Percentiles rank a stretch among this genome's conserved stretches.
Evolutionary conservation across 2,113 vertebrate species (phyloP).

Genomic region (Hipposideros armiger): DNA sequence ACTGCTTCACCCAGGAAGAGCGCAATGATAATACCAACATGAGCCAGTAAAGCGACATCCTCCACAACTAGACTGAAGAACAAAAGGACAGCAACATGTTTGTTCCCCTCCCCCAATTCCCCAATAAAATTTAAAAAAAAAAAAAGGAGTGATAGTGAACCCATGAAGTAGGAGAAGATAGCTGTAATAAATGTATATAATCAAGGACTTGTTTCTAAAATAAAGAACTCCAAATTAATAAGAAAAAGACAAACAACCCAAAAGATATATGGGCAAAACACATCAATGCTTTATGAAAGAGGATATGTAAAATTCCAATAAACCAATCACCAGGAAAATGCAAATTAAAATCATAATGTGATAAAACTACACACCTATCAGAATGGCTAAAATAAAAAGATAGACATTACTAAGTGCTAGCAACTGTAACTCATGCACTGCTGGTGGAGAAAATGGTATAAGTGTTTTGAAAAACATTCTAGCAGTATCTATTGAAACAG

Average conservation of each 20-base stretch:
- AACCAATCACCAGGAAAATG: neutral
- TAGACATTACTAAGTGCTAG: neutral
- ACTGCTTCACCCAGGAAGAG: too few relatives aligned
- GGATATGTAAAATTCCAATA: neutral
- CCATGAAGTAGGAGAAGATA: neutral
- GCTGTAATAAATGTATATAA: neutral
- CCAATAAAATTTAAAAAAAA: too few relatives aligned
- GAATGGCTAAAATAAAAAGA: neutral
- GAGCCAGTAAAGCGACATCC: too few relatives aligned
- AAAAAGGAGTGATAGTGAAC: neutral
- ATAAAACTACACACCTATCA: neutral
- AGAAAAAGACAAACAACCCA: neutral
- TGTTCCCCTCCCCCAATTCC: too few relatives aligned
- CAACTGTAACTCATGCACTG: neutral
- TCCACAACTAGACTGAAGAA: too few relatives aligned
- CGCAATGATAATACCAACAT: too few relatives aligned
- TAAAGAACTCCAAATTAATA: neutral
- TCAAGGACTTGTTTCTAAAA: neutral
- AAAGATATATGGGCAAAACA: neutral
- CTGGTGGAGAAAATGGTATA: neutral
- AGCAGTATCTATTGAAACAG: neutral
- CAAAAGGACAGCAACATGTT: too few relatives aligned
- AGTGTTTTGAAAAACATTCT: neutral
- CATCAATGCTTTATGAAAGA: neutral
- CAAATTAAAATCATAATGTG: constrained; percentile 7